These are phyloP conservation scores for Paramormyrops hopkinsi DNA, from an alignment of 2,797 vertebrate species.

Conservation along the genomic window DNA sequence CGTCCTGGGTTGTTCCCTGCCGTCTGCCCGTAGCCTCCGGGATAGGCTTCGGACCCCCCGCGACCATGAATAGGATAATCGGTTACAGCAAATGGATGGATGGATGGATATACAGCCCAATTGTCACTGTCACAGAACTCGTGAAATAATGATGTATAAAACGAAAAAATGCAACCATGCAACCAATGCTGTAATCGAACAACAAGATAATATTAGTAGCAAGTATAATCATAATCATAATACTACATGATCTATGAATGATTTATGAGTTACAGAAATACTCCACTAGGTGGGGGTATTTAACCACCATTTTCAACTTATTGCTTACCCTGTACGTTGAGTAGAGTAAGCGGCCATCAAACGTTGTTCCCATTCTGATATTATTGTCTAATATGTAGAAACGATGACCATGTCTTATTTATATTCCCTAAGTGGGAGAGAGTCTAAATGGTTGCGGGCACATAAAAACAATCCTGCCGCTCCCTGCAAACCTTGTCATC, in stretches of 20 bases:
- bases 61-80: background rate
- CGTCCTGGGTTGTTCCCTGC: background rate
- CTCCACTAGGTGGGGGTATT: conserved; percentile 1
- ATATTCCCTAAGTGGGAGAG: background rate
- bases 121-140: background rate
- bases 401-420: background rate
- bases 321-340: background rate
- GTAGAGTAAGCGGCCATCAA: background rate
- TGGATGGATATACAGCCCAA: background rate
- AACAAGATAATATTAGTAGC: background rate
- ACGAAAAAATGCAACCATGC: background rate
- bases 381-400: background rate
- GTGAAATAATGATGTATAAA: background rate
- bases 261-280: background rate
- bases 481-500: background rate
- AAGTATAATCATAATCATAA: background rate
- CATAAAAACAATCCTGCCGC: background rate
- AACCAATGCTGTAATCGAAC: background rate
- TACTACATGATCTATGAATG: background rate
- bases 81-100: background rate
- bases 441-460: background rate
- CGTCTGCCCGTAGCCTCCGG: background rate
- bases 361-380: background rate
- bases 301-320: background rate
- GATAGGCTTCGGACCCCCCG: background rate